These are phyloP conservation scores for Nerophis lumbriciformis DNA, from an alignment of 2,113 vertebrate genomes.

Conservation along the genomic window DNA sequence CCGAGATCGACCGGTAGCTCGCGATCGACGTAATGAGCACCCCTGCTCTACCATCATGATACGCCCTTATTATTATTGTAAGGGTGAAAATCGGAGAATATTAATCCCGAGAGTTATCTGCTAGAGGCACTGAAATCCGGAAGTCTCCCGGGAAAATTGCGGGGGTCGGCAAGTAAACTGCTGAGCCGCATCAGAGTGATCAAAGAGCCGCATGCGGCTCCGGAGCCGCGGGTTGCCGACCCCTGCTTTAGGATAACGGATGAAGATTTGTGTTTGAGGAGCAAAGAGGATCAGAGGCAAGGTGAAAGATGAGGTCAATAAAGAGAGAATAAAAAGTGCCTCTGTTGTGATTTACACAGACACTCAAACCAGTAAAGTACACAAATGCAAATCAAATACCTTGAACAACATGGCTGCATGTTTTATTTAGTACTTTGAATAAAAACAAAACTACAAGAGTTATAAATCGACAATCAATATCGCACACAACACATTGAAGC, in stretches of 20 bases:
- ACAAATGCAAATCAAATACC: neutral
- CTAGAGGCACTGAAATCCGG: too few species aligned
- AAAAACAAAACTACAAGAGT: neutral
- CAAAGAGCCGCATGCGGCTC: too few species aligned
- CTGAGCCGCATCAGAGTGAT: too few species aligned
- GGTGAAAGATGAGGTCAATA: slow-evolving; percentile 1
- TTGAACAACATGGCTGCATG: slow-evolving; percentile 2
- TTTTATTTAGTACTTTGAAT: slow-evolving; percentile 20
- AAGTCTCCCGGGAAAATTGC: too few species aligned
- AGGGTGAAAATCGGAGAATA: too few species aligned
- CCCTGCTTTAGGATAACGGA: slow-evolving; percentile 11
- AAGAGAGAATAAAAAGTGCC: neutral
- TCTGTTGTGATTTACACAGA: neutral
- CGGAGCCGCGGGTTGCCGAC: too few species aligned
- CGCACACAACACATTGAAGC: slow-evolving; percentile 12
- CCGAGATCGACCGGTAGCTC: too few species aligned
- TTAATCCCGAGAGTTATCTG: too few species aligned
- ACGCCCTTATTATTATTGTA: too few species aligned
- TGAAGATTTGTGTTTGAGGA: slow-evolving; percentile 15
- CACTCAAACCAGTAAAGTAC: neutral
- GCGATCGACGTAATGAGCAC: too few species aligned
- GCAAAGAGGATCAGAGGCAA: slow-evolving; percentile 12
- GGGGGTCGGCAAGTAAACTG: too few species aligned
- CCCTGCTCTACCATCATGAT: too few species aligned
- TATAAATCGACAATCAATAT: slow-evolving; percentile 15